phyloP scores from a whole-genome alignment of 2,797 vertebrate genomes.

The Knipowitschia caucasica region DNA sequence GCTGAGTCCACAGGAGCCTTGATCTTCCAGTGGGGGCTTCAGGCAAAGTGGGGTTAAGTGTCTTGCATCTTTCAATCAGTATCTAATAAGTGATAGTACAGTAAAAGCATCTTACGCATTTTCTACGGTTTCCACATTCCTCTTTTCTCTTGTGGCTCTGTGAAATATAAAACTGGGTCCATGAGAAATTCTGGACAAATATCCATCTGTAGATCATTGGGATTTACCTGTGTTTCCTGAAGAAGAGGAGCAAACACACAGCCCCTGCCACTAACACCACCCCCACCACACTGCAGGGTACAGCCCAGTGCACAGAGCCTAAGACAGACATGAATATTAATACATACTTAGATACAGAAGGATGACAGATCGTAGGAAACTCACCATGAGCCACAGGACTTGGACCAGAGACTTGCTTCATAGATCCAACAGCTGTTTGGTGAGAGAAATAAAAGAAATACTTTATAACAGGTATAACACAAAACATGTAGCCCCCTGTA shows the following conservation, averaged over 20 bases:
- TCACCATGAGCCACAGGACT: no score
- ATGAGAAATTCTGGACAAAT: not conserved
- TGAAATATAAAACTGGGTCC: not conserved
- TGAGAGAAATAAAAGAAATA: no score
- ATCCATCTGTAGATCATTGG: no score
- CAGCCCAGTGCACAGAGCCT: not conserved
- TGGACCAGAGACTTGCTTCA: no score
- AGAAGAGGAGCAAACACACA: not conserved
- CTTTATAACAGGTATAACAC: no score
- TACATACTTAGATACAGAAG: not conserved
- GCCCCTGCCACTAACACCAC: no score
- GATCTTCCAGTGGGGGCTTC: no score
- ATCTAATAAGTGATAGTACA: not conserved
- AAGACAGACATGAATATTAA: not conserved
- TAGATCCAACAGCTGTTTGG: no score
- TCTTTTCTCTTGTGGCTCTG: not conserved
- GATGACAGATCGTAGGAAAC: not conserved
- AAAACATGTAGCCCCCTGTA: no score
- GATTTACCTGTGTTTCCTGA: not conserved
- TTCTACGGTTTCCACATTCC: not conserved
- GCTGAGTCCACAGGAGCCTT: no score
- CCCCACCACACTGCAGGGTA: not conserved
- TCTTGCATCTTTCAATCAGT: no score
- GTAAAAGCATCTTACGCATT: not conserved
- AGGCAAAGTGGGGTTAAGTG: no score